Conservation (phyloP, 1,140 invertebrate species). For the Phthorimaea operculella region DNA sequence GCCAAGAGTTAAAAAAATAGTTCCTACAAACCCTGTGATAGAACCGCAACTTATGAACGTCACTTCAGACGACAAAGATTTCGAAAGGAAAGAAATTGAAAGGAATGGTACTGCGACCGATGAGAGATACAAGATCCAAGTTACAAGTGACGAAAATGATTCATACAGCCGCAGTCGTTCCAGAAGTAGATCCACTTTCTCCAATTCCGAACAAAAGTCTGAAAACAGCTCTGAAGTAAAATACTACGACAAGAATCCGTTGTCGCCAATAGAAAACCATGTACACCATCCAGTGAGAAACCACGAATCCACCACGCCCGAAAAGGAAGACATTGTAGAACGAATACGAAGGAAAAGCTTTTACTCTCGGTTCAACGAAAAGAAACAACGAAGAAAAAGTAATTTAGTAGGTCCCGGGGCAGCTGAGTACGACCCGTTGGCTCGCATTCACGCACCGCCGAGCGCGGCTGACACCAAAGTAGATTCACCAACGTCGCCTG, state of each 20-base stretch:
- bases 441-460: constrained; percentile 51
- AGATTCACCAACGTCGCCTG: constrained; percentile 56
- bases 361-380: constrained; percentile 87
- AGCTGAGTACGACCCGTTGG: constrained; percentile 60
- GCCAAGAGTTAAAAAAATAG: constrained; percentile 67
- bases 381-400: constrained; percentile 74
- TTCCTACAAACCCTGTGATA: constrained; percentile 65
- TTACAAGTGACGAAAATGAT: constrained; percentile 42
- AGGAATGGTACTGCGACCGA: constrained; percentile 52
- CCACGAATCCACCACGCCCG: constrained; percentile 51
- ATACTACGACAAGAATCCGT: constrained; percentile 30
- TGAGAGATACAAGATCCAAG: constrained; percentile 13
- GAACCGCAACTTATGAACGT: constrained; percentile 56
- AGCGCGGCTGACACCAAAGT: constrained; percentile 34
- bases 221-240: constrained; percentile 41
- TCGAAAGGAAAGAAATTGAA: constrained; percentile 46
- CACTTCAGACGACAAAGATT: constrained; percentile 42
- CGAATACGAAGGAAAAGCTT: constrained; percentile 89
- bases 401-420: constrained; percentile 69
- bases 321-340: constrained; percentile 81
- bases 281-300: constrained; percentile 33
- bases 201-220: constrained; percentile 54
- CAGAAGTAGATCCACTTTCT: constrained; percentile 49
- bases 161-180: constrained; percentile 45
- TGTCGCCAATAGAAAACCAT: constrained; percentile 27